Evolutionary conservation across 23 tunicate genomes (phyloP).

Genomic region (Halocynthia roretzi): DNA sequence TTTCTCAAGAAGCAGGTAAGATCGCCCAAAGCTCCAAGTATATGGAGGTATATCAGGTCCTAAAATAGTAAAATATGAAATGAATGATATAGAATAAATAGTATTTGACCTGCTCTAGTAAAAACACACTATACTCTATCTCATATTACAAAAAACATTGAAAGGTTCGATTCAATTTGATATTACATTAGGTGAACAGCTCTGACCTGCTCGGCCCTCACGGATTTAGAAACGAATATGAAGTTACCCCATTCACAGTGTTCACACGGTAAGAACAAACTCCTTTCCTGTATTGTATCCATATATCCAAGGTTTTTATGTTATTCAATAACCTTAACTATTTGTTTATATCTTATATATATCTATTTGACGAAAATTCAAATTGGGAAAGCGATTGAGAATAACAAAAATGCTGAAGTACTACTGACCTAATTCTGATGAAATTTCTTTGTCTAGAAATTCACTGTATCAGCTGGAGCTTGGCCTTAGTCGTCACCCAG

Average conservation of each 20-base stretch:
- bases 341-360: too few species aligned
- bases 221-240: conserved; percentile 41
- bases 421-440: too few species aligned
- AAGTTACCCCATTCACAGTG: conserved; percentile 40
- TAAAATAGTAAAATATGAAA: too few species aligned
- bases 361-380: too few species aligned
- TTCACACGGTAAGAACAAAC: conserved; percentile 37
- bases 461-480: neutral
- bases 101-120: neutral
- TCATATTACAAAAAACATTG: too few species aligned
- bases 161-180: neutral
- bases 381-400: too few species aligned
- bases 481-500: conserved; percentile 6
- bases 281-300: neutral
- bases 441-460: neutral
- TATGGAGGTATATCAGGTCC: neutral
- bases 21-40: neutral
- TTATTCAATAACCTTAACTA: too few species aligned
- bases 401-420: too few species aligned
- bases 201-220: conserved; percentile 27
- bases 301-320: neutral
- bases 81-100: too few species aligned
- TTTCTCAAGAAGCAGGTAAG: neutral
- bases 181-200: conserved; percentile 39
- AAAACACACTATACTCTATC: neutral